Conservation (phyloP, 2,113 vertebrate genomes). For the Hippoglossus stenolepis region DNA sequence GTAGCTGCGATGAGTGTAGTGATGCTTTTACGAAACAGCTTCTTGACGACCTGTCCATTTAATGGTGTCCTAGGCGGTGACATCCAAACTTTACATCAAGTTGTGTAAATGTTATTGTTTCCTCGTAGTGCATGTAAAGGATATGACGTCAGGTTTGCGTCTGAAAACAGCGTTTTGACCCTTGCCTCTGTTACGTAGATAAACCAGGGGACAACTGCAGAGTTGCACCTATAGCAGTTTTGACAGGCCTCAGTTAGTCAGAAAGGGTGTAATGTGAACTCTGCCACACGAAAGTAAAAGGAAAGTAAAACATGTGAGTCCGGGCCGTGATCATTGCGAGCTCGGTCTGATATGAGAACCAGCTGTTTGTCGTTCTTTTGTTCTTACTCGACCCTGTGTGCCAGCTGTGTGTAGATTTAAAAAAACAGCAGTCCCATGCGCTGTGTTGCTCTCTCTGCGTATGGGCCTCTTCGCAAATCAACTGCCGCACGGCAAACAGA, state of each 20-base stretch:
- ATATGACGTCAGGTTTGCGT: slow-evolving; percentile 18
- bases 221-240: slow-evolving; percentile 31
- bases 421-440: slow-evolving; percentile 17
- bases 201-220: slow-evolving; percentile 16
- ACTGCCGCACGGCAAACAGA: slow-evolving; percentile 47
- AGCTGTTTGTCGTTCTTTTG: slow-evolving; percentile 68
- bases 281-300: slow-evolving; percentile 39
- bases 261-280: slow-evolving; percentile 53
- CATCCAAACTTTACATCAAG: not conserved
- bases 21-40: slow-evolving; percentile 4
- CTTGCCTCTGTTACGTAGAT: slow-evolving; percentile 2
- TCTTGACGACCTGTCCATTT: slow-evolving; percentile 28
- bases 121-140: slow-evolving; percentile 7
- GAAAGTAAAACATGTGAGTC: slow-evolving; percentile 12
- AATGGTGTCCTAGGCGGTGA: slow-evolving; percentile 6
- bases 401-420: slow-evolving; percentile 23
- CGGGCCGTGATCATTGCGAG: slow-evolving; percentile 47
- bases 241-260: slow-evolving; percentile 44
- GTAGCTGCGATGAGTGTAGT: slow-evolving; percentile 25
- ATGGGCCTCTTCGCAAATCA: slow-evolving; percentile 48
- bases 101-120: slow-evolving; percentile 16
- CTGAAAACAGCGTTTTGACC: slow-evolving; percentile 20
- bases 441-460: slow-evolving; percentile 45
- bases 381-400: slow-evolving; percentile 33
- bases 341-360: slow-evolving; percentile 72